A percentile compares a stretch with the other conserved stretches of the same genome.
These are phyloP conservation scores for Scortum barcoo DNA, from an alignment of 2,113 vertebrate genomes.

Conservation along the genomic window DNA sequence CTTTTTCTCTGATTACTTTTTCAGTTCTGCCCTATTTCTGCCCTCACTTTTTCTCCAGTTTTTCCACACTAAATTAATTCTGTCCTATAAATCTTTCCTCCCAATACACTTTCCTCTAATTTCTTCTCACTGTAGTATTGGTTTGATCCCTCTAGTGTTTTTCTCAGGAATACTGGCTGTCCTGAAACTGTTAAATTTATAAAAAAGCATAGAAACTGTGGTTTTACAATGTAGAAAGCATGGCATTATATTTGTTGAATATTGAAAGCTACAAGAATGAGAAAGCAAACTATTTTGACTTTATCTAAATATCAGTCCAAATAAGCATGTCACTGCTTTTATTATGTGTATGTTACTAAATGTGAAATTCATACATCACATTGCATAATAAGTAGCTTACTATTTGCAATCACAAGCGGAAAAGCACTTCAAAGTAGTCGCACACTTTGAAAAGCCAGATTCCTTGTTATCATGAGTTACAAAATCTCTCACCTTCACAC, in stretches of 20 bases:
- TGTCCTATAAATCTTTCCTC: conserved; percentile 81
- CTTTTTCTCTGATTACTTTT: conserved; percentile 72
- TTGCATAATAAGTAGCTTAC: conserved; percentile 43
- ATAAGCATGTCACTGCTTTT: conserved; percentile 66
- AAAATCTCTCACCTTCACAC: conserved; percentile 81
- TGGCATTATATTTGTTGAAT: conserved; percentile 19
- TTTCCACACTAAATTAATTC: conserved; percentile 75
- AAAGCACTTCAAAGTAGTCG: conserved; percentile 56
- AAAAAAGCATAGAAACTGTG: neutral
- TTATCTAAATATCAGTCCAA: conserved; percentile 61
- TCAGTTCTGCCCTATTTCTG: conserved; percentile 75
- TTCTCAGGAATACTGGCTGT: conserved; percentile 90
- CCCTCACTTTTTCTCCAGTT: conserved; percentile 77
- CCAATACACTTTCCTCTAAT: conserved; percentile 65
- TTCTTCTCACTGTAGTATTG: conserved; percentile 83
- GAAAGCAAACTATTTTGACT: neutral
- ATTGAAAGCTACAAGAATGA: conserved; percentile 3
- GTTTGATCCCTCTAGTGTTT: conserved; percentile 84
- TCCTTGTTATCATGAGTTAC: conserved; percentile 83
- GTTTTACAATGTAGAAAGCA: conserved; percentile 30
- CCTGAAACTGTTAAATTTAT: conserved; percentile 29
- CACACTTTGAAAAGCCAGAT: conserved; percentile 89
- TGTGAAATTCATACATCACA: conserved; percentile 51
- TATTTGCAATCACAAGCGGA: conserved; percentile 33
- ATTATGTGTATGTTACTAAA: conserved; percentile 50